Evolutionary conservation across 1,140 invertebrate species (phyloP).

Genomic region (Drosophila willistoni): DNA sequence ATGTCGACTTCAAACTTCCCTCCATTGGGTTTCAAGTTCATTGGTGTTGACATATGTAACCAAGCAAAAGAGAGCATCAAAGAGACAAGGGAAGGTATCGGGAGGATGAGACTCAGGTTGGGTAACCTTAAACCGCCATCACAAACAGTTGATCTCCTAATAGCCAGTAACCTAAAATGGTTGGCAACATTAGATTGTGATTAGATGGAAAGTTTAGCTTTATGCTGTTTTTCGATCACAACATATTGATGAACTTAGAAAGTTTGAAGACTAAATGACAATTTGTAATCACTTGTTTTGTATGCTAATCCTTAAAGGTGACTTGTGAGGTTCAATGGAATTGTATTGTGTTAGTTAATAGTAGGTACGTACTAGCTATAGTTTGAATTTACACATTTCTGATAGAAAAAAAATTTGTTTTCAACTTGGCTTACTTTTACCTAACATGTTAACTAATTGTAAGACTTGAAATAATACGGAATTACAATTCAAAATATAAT

Average conservation of each 20-base stretch:
- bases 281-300: neutral
- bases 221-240: slow-evolving; percentile 32
- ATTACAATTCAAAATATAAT: no score
- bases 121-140: slow-evolving; percentile 26
- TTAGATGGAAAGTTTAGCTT: slow-evolving; percentile 57
- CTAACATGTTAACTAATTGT: no score
- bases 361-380: no score
- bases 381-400: no score
- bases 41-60: slow-evolving; percentile 77
- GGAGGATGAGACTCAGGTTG: neutral
- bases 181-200: slow-evolving; percentile 52
- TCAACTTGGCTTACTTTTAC: no score
- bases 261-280: slow-evolving; percentile 11
- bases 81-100: neutral
- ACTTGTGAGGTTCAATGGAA: neutral
- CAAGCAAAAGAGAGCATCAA: neutral
- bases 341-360: no score
- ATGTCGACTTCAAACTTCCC: slow-evolving; percentile 1
- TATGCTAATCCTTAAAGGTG: neutral
- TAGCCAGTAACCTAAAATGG: slow-evolving; percentile 6
- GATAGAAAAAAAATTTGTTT: no score
- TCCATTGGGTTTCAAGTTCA: slow-evolving; percentile 72
- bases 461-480: no score
- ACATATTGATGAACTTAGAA: slow-evolving; percentile 53
- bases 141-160: slow-evolving; percentile 33